phyloP scores from a whole-genome alignment of 2,888 invertebrate species.

The Agrotis clavis region DNA sequence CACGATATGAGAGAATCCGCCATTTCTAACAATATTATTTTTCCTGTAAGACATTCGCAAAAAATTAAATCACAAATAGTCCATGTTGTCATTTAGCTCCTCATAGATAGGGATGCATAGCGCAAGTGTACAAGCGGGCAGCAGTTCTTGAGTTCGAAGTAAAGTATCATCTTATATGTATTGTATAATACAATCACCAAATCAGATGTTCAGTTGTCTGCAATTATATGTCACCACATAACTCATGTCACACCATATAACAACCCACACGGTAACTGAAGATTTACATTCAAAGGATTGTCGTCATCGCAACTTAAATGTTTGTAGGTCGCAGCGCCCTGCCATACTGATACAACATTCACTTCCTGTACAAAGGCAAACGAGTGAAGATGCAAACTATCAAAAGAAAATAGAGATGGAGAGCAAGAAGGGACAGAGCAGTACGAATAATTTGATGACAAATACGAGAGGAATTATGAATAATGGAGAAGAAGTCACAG shows the following conservation, averaged over 20 bases:
- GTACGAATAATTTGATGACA: neutral
- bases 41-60: too few relatives aligned
- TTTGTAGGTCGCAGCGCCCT: conserved; percentile 8
- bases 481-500: neutral
- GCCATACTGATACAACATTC: too few relatives aligned
- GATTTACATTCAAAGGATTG: conserved; percentile 27
- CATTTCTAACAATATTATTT: too few relatives aligned
- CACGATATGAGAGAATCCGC: neutral
- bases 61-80: too few relatives aligned
- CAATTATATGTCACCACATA: conserved; percentile 11
- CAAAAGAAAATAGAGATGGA: too few relatives aligned
- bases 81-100: neutral
- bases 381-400: too few relatives aligned
- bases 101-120: neutral
- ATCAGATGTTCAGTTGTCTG: neutral
- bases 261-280: neutral
- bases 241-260: conserved; percentile 16
- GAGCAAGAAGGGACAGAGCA: neutral
- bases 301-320: conserved; percentile 7
- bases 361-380: neutral
- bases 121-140: neutral
- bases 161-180: neutral
- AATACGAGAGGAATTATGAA: neutral
- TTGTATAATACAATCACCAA: too few relatives aligned
- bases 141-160: neutral